Conservation (phyloP, 1,140 invertebrate species). For the Goniozus legneri region DNA sequence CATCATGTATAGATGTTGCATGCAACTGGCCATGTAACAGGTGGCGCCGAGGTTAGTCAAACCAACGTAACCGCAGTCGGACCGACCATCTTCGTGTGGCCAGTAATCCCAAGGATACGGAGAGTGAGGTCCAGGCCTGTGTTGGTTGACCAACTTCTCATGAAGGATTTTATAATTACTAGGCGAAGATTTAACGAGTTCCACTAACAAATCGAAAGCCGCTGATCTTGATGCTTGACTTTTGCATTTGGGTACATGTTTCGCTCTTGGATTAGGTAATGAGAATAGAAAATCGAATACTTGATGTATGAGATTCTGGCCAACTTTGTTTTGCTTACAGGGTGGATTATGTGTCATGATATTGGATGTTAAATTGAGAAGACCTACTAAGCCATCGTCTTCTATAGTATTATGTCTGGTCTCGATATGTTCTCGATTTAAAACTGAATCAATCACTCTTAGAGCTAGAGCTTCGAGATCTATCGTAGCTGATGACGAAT, state of each 20-base stretch:
- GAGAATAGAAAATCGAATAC: constrained; percentile 88
- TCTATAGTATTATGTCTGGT: constrained; percentile 75
- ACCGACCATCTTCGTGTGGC: constrained; percentile 90
- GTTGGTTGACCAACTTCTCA: constrained; percentile 77
- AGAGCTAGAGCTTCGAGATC: constrained; percentile 75
- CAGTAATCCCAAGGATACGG: constrained; percentile 96
- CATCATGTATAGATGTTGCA: constrained; percentile 97
- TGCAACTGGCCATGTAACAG: constrained; percentile 95
- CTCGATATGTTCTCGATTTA: constrained; percentile 78
- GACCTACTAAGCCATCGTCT: constrained; percentile 85
- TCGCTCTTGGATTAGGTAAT: constrained; percentile 76
- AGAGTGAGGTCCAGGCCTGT: constrained; percentile 78
- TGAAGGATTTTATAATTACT: constrained; percentile 86
- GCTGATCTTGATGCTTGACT: constrained; percentile 82
- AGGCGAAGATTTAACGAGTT: constrained; percentile 76
- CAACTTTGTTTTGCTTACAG: constrained; percentile 78
- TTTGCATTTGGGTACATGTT: constrained; percentile 90
- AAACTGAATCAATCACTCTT: constrained; percentile 70
- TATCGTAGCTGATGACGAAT: constrained; percentile 54
- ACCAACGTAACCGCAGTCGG: constrained; percentile 92
- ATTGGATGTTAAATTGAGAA: constrained; percentile 82
- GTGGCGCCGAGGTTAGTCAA: constrained; percentile 92
- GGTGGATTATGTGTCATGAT: constrained; percentile 83
- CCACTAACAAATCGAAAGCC: constrained; percentile 86
- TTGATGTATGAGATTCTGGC: constrained; percentile 69